Base-by-base conservation (phyloP, 1,140 invertebrate species). In the Samia ricini region DNA sequence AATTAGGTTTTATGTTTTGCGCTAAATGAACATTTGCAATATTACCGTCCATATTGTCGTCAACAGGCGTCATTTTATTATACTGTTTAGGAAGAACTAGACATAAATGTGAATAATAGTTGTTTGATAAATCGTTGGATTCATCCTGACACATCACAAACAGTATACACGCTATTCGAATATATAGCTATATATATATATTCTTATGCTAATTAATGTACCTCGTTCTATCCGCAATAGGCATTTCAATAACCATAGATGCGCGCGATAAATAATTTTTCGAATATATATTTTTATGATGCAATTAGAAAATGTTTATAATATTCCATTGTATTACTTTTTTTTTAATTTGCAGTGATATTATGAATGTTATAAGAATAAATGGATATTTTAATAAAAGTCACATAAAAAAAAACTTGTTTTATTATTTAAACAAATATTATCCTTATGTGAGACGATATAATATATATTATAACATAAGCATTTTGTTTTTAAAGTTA, bases 341-440 rank as follows among this genome's bases (percentile, higher is more conserved):
- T n/a, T n/a, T n/a, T n/a, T n/a, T n/a, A n/a, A n/a, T n/a, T 88
- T 89, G 87, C 87, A 86, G 85, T 88, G 85, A 89, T 89, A 88
- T 88, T 89, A 86, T 88, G 85, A 84, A 86, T 89, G 85, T 89
- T 89, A 88, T 89, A 89, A 88, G 86, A 89, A 88, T 89, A 89
- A 89, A 89, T 89, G 86, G 83, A 89, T 89, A 89, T 89, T 89
- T 89, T 89, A 89, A 88, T 89, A 89, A 88, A 89, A 89, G 83
- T 88, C 84, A 87, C 89, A 87, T 89, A 88, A 89, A 87, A 88
- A 88, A 74, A 80, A 68, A 68, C 29, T 61, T 69, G 79, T 86
- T 88, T 88, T 77, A 78, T 80, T 86, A 42, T 42, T 42, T 42
- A 26, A 4, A 26, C 8, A 26, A 26, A 4, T 26, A 10, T 21